Evolutionary conservation across 2,888 invertebrate genomes (phyloP).

Genomic region (Diarsia mendica): DNA sequence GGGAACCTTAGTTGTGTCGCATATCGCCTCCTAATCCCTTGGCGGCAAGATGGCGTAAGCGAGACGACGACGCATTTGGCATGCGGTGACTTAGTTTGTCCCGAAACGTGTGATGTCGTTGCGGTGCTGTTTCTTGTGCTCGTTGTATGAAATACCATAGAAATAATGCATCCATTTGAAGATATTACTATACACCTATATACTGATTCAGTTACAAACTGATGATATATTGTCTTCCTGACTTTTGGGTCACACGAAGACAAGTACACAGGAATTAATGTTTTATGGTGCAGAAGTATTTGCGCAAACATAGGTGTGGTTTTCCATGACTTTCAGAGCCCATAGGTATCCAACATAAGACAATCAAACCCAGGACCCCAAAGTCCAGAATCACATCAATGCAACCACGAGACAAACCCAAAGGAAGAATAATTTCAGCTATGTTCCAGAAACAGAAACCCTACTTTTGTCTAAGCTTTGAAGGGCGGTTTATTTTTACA

Average conservation of each 20-base stretch:
- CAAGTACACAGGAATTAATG: background rate
- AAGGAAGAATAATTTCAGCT: background rate
- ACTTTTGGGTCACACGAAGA: background rate
- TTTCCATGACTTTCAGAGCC: background rate
- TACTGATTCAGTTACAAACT: background rate
- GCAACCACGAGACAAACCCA: background rate
- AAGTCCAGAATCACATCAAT: background rate
- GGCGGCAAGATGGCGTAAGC: background rate
- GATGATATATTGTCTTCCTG: background rate
- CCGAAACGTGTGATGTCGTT: background rate
- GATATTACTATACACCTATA: too few relatives aligned
- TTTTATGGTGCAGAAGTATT: background rate
- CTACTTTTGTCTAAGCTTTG: background rate
- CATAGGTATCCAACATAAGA: background rate
- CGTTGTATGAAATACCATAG: background rate
- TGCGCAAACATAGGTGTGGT: background rate
- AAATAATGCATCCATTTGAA: background rate
- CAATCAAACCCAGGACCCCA: background rate
- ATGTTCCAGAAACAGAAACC: background rate
- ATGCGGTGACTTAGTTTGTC: background rate
- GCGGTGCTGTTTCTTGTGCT: background rate
- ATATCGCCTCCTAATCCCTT: background rate
- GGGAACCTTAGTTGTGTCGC: background rate
- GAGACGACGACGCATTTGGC: background rate
- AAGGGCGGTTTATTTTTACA: too few relatives aligned